Conservation (phyloP, 2,797 vertebrate species). For the Leuciscus waleckii region DNA sequence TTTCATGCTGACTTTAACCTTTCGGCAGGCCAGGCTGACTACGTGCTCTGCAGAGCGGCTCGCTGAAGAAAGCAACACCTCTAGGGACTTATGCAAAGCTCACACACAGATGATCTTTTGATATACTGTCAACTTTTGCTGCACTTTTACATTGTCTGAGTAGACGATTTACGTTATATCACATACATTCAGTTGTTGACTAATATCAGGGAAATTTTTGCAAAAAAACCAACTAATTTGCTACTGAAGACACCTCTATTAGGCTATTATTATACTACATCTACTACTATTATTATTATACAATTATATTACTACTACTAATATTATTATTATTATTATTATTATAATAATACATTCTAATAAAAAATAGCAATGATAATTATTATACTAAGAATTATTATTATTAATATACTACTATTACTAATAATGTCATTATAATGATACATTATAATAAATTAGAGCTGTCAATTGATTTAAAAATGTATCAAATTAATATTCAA, state of each 20-base stretch:
- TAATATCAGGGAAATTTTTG: neutral
- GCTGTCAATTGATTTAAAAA: neutral
- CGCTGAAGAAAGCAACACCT: constrained; percentile 44
- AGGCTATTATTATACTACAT: too few relatives aligned
- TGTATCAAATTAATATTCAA: neutral
- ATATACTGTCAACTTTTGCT: constrained; percentile 10
- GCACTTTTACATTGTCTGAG: neutral
- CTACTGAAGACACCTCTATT: neutral
- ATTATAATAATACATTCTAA: too few relatives aligned
- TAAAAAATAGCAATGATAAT: too few relatives aligned
- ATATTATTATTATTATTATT: neutral
- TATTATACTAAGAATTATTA: neutral
- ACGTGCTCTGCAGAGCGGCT: constrained; percentile 42
- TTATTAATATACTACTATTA: neutral
- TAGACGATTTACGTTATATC: neutral
- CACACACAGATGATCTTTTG: constrained; percentile 25
- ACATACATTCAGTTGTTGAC: neutral
- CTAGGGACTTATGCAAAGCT: constrained; percentile 37
- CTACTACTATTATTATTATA: neutral
- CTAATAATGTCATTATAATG: neutral
- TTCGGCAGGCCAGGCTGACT: constrained; percentile 49
- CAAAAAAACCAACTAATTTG: too few relatives aligned
- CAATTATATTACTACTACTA: too few relatives aligned
- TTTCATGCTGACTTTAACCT: constrained; percentile 35
- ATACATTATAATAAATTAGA: neutral